phyloP scores from a whole-genome alignment of 64 coral and sea anemone species.

The Montipora sp. region DNA sequence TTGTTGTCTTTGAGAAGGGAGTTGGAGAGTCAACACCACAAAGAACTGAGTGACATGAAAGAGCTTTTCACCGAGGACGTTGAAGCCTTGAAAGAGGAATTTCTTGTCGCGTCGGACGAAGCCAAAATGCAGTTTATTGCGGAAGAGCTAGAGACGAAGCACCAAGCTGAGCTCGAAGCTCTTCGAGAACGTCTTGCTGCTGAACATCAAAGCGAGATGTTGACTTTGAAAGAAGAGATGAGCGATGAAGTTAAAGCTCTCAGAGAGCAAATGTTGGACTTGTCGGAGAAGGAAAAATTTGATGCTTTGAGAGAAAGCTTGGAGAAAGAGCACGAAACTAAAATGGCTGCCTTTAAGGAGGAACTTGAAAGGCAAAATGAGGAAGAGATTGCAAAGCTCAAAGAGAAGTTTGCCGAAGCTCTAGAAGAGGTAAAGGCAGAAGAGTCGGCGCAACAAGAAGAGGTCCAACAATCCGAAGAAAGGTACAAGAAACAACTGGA shows the following conservation, averaged over 20 bases:
- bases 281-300: constrained; percentile 82
- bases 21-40: constrained; percentile 69
- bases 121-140: constrained; percentile 74
- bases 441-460: neutral
- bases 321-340: constrained; percentile 61
- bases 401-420: constrained; percentile 46
- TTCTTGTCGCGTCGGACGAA: constrained; percentile 75
- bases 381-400: constrained; percentile 70
- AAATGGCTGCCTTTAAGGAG: constrained; percentile 41
- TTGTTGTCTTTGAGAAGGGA: constrained; percentile 45
- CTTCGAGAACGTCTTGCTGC: constrained; percentile 59
- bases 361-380: constrained; percentile 69
- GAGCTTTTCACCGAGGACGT: constrained; percentile 58
- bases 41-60: constrained; percentile 75
- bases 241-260: constrained; percentile 69
- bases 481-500: constrained; percentile 9
- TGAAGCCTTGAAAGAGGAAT: constrained; percentile 77
- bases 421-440: constrained; percentile 43
- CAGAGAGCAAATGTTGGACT: constrained; percentile 75
- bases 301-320: constrained; percentile 74
- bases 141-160: constrained; percentile 82
- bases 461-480: neutral
- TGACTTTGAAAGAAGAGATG: constrained; percentile 60
- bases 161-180: constrained; percentile 73
- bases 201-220: constrained; percentile 73